These are phyloP conservation scores for Cottus gobio DNA, from an alignment of 2,113 vertebrate genomes.

Conservation along the genomic window DNA sequence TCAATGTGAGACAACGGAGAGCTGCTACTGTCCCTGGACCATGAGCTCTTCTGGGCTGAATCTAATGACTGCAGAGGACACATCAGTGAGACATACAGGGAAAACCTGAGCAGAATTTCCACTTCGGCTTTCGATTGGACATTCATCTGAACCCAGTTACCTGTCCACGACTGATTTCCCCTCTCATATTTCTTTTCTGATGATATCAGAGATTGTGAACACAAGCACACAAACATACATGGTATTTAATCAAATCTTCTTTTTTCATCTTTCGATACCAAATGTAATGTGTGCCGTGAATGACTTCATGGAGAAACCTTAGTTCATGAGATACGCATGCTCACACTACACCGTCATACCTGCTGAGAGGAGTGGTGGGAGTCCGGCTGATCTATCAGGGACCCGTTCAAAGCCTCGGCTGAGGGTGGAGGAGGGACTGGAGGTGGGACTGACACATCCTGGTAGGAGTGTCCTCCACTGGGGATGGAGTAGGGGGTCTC, in stretches of 20 bases:
- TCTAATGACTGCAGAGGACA: conserved; percentile 81
- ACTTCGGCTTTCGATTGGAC: not conserved
- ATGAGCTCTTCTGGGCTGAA: conserved; percentile 86
- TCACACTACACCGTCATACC: conserved; percentile 70
- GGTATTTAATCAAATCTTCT: not conserved
- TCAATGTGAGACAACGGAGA: conserved; percentile 86
- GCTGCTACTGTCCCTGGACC: conserved; percentile 85
- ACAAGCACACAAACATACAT: not conserved
- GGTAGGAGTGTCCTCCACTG: conserved; percentile 89
- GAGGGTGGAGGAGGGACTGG: conserved; percentile 91
- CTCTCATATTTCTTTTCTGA: not conserved
- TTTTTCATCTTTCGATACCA: not conserved
- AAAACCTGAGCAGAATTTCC: not conserved
- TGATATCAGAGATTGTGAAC: not conserved
- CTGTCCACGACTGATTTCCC: not conserved
- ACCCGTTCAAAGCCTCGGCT: conserved; percentile 92
- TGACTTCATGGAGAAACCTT: not conserved
- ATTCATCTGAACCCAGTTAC: not conserved
- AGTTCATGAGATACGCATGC: not conserved
- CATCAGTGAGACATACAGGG: not conserved
- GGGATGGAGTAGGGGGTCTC: conserved; percentile 96
- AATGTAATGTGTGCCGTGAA: not conserved
- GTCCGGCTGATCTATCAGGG: conserved; percentile 86
- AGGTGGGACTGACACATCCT: conserved; percentile 88
- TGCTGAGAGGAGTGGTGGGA: conserved; percentile 88